Conservation (phyloP, 2,888 invertebrate genomes). For the Vandiemenella viatica region DNA sequence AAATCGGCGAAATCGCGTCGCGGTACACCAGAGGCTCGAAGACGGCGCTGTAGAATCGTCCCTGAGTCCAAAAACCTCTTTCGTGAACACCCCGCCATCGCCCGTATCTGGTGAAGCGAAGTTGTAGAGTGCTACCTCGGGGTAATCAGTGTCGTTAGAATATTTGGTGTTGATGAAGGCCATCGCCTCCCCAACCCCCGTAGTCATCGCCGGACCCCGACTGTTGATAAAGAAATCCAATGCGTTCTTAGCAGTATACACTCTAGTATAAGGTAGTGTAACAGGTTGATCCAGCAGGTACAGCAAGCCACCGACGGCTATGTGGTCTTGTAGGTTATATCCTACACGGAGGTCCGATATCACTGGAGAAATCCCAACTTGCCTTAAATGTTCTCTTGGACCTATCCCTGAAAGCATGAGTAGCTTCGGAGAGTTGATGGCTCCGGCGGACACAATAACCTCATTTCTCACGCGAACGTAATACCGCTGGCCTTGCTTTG, state of each 20-base stretch:
- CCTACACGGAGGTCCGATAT: conserved; percentile 26
- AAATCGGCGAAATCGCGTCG: conserved; percentile 12
- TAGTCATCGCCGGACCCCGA: no score
- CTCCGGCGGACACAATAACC: conserved; percentile 17
- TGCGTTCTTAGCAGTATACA: no score
- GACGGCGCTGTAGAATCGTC: conserved; percentile 9
- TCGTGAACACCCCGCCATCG: conserved; percentile 19
- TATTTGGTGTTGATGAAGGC: no score
- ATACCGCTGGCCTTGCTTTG: conserved; percentile 2
- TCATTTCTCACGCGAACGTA: conserved; percentile 12
- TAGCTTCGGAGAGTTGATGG: conserved; percentile 16
- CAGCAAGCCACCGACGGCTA: conserved; percentile 7
- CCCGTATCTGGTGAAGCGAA: conserved; percentile 21
- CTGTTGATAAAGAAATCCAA: no score
- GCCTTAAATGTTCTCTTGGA: conserved; percentile 11
- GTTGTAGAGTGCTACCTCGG: conserved; percentile 10
- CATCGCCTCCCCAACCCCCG: no score
- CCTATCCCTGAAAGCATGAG: conserved; percentile 17
- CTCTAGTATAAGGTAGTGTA: background rate
- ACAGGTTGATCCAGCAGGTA: no score
- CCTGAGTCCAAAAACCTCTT: conserved; percentile 13
- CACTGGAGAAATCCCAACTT: conserved; percentile 9
- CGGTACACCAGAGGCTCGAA: conserved; percentile 6
- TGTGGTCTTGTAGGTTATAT: conserved; percentile 34
- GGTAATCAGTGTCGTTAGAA: conserved; percentile 4